These are phyloP conservation scores for Megaptera novaeangliae DNA, from an alignment of 2,113 vertebrate genomes.

Conservation along the genomic window DNA sequence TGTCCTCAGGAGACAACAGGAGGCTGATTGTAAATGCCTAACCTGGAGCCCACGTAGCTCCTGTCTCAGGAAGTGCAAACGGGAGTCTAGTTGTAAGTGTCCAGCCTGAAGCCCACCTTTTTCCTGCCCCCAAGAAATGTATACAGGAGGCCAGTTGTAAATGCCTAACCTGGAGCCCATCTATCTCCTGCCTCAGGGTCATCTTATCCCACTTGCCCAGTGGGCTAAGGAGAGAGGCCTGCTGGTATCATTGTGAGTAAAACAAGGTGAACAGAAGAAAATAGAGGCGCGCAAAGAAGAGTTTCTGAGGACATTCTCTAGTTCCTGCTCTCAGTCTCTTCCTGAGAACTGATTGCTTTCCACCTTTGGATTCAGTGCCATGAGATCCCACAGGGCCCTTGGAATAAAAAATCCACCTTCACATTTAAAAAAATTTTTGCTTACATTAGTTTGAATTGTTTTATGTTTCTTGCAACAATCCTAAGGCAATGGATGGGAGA, in stretches of 20 bases:
- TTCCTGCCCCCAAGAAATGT: no score
- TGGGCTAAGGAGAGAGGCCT: neutral
- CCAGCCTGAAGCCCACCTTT: no score
- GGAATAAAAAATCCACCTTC: neutral
- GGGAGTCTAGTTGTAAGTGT: no score
- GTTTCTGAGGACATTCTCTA: neutral
- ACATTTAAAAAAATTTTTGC: neutral
- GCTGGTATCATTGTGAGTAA: neutral
- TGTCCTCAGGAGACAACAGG: no score
- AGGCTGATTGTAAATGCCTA: no score
- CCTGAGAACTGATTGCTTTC: neutral
- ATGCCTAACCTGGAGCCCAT: no score
- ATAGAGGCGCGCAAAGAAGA: neutral
- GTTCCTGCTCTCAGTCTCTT: neutral
- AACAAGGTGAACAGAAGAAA: neutral
- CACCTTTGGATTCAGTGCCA: neutral
- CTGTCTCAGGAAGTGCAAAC: no score
- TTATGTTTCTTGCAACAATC: neutral
- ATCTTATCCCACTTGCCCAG: neutral
- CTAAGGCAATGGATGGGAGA: neutral
- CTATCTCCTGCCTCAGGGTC: neutral
- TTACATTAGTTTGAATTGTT: neutral
- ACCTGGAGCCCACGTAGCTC: no score
- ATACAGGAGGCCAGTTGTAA: no score
- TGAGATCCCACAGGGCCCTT: neutral